phyloP scores from a whole-genome alignment of 2,888 invertebrate genomes.

The Papilio elwesi region DNA sequence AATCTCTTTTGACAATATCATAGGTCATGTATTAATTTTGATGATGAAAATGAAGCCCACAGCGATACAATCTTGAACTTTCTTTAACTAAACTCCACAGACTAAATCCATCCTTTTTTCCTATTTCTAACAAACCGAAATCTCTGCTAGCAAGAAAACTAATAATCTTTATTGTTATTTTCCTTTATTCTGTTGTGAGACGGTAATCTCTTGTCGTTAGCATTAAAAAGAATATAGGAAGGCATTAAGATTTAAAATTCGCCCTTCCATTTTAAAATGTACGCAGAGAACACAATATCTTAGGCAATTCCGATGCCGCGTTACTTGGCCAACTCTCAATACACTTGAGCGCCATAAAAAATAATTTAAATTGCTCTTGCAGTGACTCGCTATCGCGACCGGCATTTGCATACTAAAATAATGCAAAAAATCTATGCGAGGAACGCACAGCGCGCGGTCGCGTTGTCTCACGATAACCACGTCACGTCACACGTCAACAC shows the following conservation, averaged over 20 bases:
- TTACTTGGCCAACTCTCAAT: constrained; percentile 77
- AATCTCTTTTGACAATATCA: too few species aligned
- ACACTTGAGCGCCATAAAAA: constrained; percentile 84
- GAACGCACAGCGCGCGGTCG: constrained; percentile 62
- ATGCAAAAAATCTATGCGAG: constrained; percentile 83
- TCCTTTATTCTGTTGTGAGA: not conserved
- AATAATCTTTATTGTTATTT: too few species aligned
- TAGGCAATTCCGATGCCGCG: constrained; percentile 67
- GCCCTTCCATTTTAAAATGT: constrained; percentile 70
- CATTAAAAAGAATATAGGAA: constrained; percentile 12
- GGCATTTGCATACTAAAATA: constrained; percentile 84
- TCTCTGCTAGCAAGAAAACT: too few species aligned
- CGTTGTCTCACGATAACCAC: constrained; percentile 50
- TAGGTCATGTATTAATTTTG: too few species aligned
- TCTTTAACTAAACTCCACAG: too few species aligned
- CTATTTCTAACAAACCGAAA: too few species aligned
- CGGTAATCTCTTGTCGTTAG: constrained; percentile 2
- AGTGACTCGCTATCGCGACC: constrained; percentile 77
- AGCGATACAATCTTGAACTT: too few species aligned
- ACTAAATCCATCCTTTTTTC: too few species aligned
- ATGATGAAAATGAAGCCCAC: too few species aligned
- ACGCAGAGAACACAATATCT: constrained; percentile 64
- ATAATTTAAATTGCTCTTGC: constrained; percentile 85
- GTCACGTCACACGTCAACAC: constrained; percentile 24
- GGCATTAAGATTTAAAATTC: constrained; percentile 60